These are phyloP conservation scores for Protobothrops flavoviridis DNA, from an alignment of 2,113 vertebrate genomes.

Conservation along the genomic window DNA sequence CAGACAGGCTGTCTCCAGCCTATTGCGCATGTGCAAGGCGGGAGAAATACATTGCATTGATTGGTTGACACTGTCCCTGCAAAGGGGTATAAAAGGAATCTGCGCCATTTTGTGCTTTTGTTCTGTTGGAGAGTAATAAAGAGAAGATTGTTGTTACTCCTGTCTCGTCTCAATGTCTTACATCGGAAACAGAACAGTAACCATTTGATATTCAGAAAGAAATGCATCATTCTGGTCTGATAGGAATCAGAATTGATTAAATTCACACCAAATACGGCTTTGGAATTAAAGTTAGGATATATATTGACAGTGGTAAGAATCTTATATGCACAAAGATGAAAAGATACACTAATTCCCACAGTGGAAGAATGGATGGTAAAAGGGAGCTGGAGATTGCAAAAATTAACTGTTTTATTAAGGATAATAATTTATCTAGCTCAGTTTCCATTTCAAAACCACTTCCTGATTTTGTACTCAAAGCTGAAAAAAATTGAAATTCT, in stretches of 20 bases:
- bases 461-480: neutral
- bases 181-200: neutral
- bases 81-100: too few species aligned
- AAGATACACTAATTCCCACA: neutral
- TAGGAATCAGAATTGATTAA: neutral
- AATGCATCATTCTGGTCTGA: neutral
- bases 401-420: neutral
- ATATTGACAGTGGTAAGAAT: neutral
- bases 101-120: too few species aligned
- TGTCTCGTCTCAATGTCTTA: too few species aligned
- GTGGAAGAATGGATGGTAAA: neutral
- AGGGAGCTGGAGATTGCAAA: neutral
- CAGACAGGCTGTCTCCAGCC: too few species aligned
- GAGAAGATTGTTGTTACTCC: too few species aligned
- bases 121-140: too few species aligned
- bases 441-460: neutral
- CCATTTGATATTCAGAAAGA: neutral
- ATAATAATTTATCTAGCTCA: neutral
- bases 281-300: neutral
- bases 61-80: too few species aligned
- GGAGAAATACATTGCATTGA: too few species aligned
- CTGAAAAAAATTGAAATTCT: neutral
- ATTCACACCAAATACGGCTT: neutral
- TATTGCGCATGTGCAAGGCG: too few species aligned
- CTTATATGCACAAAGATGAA: neutral